Percentiles rank a stretch among this genome's conserved stretches.
Evolutionary conservation across 92 coral and sea anemone genomes (phyloP).

Genomic region (Bergia puertoricense): DNA sequence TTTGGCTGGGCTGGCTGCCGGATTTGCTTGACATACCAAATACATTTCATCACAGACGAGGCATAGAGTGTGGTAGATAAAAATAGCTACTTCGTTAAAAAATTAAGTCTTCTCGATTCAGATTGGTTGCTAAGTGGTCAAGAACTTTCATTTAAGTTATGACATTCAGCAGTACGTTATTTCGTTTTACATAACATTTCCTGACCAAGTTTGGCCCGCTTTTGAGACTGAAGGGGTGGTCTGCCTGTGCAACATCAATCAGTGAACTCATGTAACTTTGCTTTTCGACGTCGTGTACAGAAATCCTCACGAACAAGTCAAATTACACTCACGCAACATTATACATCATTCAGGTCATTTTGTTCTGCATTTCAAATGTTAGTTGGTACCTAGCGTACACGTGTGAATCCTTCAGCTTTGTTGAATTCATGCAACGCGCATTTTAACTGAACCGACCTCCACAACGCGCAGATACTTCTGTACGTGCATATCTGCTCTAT

Average conservation of each 20-base stretch:
- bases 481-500: no score
- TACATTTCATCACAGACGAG: not conserved
- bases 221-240: conserved; percentile 3
- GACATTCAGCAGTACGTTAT: not conserved
- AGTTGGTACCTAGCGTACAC: not conserved
- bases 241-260: conserved; percentile 14
- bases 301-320: not conserved
- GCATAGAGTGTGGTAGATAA: not conserved
- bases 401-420: no score
- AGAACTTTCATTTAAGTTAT: not conserved
- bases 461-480: no score
- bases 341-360: not conserved
- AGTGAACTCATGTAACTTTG: not conserved
- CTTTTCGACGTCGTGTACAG: not conserved
- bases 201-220: not conserved
- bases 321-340: not conserved
- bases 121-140: not conserved
- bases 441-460: no score
- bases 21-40: not conserved
- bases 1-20: not conserved
- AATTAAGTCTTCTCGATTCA: not conserved
- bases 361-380: not conserved
- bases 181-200: not conserved
- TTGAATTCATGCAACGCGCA: no score
- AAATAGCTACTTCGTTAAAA: not conserved